Percentiles rank a stretch among this genome's conserved stretches.
These are phyloP conservation scores for Bombyx huttoni DNA, from an alignment of 2,888 invertebrate genomes.

Conservation along the genomic window DNA sequence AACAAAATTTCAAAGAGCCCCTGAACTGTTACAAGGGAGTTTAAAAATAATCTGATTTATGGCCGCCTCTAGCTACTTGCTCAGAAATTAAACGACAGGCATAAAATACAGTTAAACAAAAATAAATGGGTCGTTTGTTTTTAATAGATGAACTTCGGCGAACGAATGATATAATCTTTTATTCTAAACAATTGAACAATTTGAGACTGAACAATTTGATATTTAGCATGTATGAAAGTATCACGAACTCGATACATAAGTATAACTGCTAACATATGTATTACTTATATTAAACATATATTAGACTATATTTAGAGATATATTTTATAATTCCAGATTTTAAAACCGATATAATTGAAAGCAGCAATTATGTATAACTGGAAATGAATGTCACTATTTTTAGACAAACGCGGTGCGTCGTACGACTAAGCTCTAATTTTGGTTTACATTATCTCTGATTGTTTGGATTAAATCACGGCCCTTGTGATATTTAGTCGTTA, in stretches of 20 bases:
- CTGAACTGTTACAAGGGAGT: conserved; percentile 23
- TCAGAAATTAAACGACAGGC: conserved; percentile 19
- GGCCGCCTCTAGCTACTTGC: conserved; percentile 19
- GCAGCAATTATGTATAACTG: not conserved
- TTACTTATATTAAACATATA: too few relatives aligned
- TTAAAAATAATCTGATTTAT: conserved; percentile 41
- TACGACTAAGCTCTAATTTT: not conserved
- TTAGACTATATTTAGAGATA: too few relatives aligned
- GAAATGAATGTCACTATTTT: not conserved
- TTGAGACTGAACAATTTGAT: too few relatives aligned
- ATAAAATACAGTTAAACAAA: conserved; percentile 12
- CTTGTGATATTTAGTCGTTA: too few relatives aligned
- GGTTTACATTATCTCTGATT: not conserved
- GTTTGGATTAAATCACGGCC: too few relatives aligned
- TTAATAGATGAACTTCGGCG: not conserved
- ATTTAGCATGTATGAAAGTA: too few relatives aligned
- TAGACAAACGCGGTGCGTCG: not conserved
- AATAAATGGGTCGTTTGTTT: conserved; percentile 3
- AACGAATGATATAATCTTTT: not conserved
- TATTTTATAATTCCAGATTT: too few relatives aligned
- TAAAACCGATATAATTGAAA: not conserved
- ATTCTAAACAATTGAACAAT: not conserved
- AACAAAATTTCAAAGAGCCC: conserved; percentile 19
- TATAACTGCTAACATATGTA: too few relatives aligned
- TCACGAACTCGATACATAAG: too few relatives aligned